phyloP scores from a whole-genome alignment of 2,888 invertebrate species.

The Lypha dubia region DNA sequence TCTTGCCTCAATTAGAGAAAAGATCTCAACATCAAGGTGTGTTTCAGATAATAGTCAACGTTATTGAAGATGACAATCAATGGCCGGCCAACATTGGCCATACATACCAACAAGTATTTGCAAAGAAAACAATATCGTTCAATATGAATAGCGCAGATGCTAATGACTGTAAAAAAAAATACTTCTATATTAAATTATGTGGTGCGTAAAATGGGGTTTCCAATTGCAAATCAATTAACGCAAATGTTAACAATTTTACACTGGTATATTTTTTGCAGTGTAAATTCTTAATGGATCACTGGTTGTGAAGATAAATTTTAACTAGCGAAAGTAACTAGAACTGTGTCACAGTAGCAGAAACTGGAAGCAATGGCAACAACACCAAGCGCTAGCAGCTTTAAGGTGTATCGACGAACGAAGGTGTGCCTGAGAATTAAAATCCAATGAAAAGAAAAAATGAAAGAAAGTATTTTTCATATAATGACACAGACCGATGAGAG shows the following conservation, averaged over 20 bases:
- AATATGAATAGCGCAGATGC: neutral
- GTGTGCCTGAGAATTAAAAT: conserved; percentile 66
- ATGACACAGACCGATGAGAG: conserved; percentile 6
- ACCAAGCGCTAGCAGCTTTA: neutral
- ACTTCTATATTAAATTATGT: conserved; percentile 48
- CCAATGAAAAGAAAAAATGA: conserved; percentile 23
- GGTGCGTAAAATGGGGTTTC: conserved; percentile 65
- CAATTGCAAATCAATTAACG: conserved; percentile 71
- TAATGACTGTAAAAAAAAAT: conserved; percentile 44
- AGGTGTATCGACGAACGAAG: conserved; percentile 47
- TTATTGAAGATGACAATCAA: conserved; percentile 28
- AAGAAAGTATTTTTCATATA: conserved; percentile 26
- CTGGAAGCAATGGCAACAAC: neutral
- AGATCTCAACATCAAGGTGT: conserved; percentile 51
- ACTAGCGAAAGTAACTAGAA: conserved; percentile 70
- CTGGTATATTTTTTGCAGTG: conserved; percentile 14
- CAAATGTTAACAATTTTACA: conserved; percentile 51
- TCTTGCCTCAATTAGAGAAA: conserved; percentile 15
- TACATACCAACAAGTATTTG: neutral
- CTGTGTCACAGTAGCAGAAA: conserved; percentile 43
- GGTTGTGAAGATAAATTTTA: conserved; percentile 28
- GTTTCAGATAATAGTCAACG: conserved; percentile 42
- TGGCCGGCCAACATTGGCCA: neutral
- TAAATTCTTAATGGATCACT: conserved; percentile 40
- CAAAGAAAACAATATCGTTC: neutral